These are phyloP conservation scores for Indicator maculatus DNA, from an alignment of 2,113 vertebrate genomes.

Conservation along the genomic window DNA sequence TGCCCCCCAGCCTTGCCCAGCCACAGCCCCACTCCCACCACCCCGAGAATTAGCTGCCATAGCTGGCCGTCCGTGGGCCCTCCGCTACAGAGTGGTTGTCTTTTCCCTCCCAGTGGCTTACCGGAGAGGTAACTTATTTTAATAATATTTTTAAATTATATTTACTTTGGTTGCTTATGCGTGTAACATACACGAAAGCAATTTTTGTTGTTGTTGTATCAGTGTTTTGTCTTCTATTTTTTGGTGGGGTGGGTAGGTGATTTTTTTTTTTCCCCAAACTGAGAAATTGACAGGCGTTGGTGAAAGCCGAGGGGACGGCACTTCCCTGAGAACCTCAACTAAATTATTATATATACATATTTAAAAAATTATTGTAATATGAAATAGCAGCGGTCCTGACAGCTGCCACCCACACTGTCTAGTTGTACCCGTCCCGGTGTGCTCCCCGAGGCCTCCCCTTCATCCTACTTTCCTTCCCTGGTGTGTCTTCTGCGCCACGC, in stretches of 20 bases:
- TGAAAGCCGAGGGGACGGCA: fast-evolving
- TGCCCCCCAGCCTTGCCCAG: background rate
- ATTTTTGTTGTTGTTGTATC: too few species aligned
- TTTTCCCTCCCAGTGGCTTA: background rate
- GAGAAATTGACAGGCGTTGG: background rate
- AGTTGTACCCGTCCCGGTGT: fast-evolving
- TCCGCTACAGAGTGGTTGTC: background rate
- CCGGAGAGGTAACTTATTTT: background rate
- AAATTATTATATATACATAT: background rate
- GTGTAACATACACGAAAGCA: too few species aligned
- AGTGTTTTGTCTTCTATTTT: background rate
- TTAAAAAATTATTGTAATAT: background rate
- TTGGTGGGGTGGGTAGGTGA: too few species aligned
- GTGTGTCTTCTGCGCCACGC: fast-evolving
- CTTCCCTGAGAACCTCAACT: background rate
- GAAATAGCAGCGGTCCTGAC: background rate
- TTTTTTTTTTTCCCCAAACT: too few species aligned
- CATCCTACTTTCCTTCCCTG: fast-evolving
- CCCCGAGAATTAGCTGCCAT: background rate
- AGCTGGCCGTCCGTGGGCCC: too few species aligned
- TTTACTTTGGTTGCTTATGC: background rate
- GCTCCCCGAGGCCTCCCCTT: too few species aligned
- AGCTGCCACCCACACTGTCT: background rate
- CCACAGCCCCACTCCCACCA: too few species aligned
- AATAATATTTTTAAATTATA: too few species aligned